Base-by-base conservation (phyloP, 1,140 invertebrate species). In the Drosophila setifemur region DNA sequence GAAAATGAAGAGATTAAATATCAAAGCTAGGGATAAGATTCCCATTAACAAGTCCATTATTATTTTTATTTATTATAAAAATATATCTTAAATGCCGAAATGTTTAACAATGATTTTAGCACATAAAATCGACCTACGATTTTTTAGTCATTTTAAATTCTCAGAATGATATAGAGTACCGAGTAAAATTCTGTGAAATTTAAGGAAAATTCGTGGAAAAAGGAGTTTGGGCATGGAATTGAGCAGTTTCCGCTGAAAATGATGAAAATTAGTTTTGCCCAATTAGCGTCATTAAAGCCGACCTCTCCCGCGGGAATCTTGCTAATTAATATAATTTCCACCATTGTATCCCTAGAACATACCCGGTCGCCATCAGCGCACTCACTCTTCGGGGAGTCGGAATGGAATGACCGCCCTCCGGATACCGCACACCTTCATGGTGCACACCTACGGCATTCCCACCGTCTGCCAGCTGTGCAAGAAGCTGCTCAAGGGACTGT, bases 401-500 rank as follows among this genome's bases (percentile, higher is more conserved):
- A 89, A 88, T 33, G 81, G 81, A 3, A 48, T 76, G 25, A 72
- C 25, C 3, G 58, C 60, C 7, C 66, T 97, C 29, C 96, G 96
- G 89, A 97, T 98, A 82, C 97, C 97, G 26, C 97, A 99, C 91
- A 98, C 97, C 18, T 96, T 96, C 90, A 94, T 95, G 74, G 91
- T 97, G 45, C 98, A 99, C 93, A 97, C 94, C 29, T 99, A 99
- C 91, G 98, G 96, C 12, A 92, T 96, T 31, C 98, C 98, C 12
- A 99, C 98, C 0, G 95, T 99, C 8, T 99, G 98, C 91, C 96
- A 98, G 76, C 93, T 95, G 89, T 99, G 98, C 92, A 98, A 98
- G 90, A 98, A 98, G 91, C 93, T 99, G 71, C 93, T 99, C 16
- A 96, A 96, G 79, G 98, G 98, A 1, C 92, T 99, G 39, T 98